Percentiles rank a stretch among this genome's conserved stretches.
These are phyloP conservation scores for Parnassius glacialis DNA, from an alignment of 2,888 invertebrate species.

Conservation along the genomic window DNA sequence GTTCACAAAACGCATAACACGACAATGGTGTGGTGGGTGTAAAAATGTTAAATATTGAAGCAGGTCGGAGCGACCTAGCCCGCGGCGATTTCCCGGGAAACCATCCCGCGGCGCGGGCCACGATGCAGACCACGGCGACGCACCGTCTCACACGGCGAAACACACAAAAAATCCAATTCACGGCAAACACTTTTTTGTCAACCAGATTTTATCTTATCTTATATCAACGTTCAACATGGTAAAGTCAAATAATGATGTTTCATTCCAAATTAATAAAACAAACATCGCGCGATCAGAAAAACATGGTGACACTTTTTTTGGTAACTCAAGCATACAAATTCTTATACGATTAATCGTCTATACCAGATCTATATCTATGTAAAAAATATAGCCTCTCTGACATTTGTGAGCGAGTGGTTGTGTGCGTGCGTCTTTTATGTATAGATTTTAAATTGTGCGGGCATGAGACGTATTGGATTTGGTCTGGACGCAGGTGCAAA, in stretches of 20 bases:
- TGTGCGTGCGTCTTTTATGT: slow-evolving; percentile 56
- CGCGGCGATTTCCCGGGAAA: slow-evolving; percentile 71
- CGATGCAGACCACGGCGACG: slow-evolving; percentile 72
- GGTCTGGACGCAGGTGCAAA: slow-evolving; percentile 74
- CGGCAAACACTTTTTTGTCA: slow-evolving; percentile 49
- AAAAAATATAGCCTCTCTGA: slow-evolving; percentile 20
- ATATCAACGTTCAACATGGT: slow-evolving; percentile 71
- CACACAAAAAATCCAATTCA: slow-evolving; percentile 67
- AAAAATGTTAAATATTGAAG: slow-evolving; percentile 74
- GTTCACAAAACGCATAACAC: slow-evolving; percentile 58
- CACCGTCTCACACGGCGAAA: slow-evolving; percentile 69
- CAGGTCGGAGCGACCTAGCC: slow-evolving; percentile 48
- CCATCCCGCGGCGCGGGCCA: slow-evolving; percentile 73
- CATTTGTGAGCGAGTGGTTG: slow-evolving; percentile 14
- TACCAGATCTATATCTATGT: slow-evolving; percentile 26
- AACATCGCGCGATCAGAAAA: slow-evolving; percentile 52
- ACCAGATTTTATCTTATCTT: slow-evolving; percentile 60
- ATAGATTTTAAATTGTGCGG: slow-evolving; percentile 52
- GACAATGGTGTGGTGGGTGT: slow-evolving; percentile 72
- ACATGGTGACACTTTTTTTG: slow-evolving; percentile 62
- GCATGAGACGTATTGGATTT: slow-evolving; percentile 59
- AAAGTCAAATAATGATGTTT: slow-evolving; percentile 80
- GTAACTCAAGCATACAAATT: slow-evolving; percentile 30
- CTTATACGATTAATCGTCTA: slow-evolving; percentile 32
- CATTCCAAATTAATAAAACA: slow-evolving; percentile 69